Evolutionary conservation across 1,140 invertebrate genomes (phyloP), one percentile per base, ranked within the genome.

Genomic region (Cydia fagiglandana): DNA sequence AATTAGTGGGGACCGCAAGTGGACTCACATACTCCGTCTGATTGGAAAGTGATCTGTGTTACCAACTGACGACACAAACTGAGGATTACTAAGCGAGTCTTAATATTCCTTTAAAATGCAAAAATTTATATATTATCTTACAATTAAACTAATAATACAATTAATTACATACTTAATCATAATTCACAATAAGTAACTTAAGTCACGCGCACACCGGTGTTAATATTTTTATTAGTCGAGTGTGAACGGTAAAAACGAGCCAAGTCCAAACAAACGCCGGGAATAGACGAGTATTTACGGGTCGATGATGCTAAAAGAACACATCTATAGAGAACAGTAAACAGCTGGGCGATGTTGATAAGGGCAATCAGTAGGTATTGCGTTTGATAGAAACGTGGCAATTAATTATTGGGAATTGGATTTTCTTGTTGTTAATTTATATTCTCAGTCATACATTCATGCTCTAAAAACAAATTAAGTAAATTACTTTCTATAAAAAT

Each of bases 191-290:
- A 56, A 56, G 53, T 6, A 17, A 5, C 53, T 17, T 0, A 56
- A 56, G 15, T 56, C 2, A 56, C 47, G 47, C 47, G 47, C 47
- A 5, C 12, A 4, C 50, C 45, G 45, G 45, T 61, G 56, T 64
- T 64, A 64, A 64, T 64, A 28, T 64, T 64, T 30, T 64, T 56
- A 17, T 17, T 24, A 64, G 64, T 24, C 9, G 56, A 64, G 20
- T 28, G 28, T n/a, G 24, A n/a, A 56, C 28, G 64, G 61, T 64
- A 30, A 64, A 64, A 30, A 64, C 15, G n/a, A 13, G 53, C 64
- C 64, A 64, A 64, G 64, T 15, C 64, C 64, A 64, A 64, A 64
- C 64, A 64, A 64, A 64, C 24, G 28, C 9, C 64, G 28, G 24
- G 13, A 64, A 64, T 64, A 64, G 64, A 24, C n/a, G 6, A 7